Percentiles rank a stretch among this genome's conserved stretches.
Conservation (phyloP, 2,888 invertebrate genomes). For the Iphiclides podalirius region DNA sequence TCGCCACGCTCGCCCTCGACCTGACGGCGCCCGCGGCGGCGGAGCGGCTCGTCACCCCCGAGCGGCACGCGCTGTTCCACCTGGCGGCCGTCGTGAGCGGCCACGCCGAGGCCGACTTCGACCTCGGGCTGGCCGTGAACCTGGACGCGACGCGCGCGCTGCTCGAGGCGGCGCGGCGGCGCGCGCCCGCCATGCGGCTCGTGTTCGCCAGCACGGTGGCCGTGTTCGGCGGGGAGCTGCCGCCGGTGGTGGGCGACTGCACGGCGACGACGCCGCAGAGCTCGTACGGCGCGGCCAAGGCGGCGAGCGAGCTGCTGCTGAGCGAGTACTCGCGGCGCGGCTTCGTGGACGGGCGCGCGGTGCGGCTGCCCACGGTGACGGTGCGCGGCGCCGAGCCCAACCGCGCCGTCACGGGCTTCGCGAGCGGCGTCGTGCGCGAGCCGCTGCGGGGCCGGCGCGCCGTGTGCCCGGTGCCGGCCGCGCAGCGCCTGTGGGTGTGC, state of each 20-base stretch:
- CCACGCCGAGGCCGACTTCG: conserved; percentile 60
- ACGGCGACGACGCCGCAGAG: conserved; percentile 56
- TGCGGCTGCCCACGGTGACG: conserved; percentile 63
- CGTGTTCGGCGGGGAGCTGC: conserved; percentile 56
- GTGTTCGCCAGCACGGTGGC: conserved; percentile 58
- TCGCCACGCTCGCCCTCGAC: conserved; percentile 37
- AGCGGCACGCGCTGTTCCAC: conserved; percentile 52
- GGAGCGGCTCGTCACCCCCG: conserved; percentile 38
- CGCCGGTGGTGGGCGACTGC: conserved; percentile 44
- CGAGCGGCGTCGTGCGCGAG: conserved; percentile 63
- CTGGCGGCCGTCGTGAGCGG: conserved; percentile 68
- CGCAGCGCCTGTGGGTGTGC: conserved; percentile 53
- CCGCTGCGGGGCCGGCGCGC: conserved; percentile 49
- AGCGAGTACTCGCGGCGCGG: conserved; percentile 64
- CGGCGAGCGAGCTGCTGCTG: conserved; percentile 60
- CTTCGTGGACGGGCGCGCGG: conserved; percentile 51
- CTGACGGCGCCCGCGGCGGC: conserved; percentile 40
- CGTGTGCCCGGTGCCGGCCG: conserved; percentile 48
- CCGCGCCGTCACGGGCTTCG: conserved; percentile 65
- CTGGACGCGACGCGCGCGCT: conserved; percentile 60
- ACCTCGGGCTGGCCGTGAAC: conserved; percentile 59
- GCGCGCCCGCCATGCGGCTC: conserved; percentile 42
- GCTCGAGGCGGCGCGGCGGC: conserved; percentile 49
- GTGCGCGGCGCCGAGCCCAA: conserved; percentile 62
- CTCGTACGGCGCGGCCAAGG: conserved; percentile 65